Percentiles rank a stretch among this genome's conserved stretches.
Conservation (phyloP, 1,140 invertebrate genomes). For the Cyclina sinensis region DNA sequence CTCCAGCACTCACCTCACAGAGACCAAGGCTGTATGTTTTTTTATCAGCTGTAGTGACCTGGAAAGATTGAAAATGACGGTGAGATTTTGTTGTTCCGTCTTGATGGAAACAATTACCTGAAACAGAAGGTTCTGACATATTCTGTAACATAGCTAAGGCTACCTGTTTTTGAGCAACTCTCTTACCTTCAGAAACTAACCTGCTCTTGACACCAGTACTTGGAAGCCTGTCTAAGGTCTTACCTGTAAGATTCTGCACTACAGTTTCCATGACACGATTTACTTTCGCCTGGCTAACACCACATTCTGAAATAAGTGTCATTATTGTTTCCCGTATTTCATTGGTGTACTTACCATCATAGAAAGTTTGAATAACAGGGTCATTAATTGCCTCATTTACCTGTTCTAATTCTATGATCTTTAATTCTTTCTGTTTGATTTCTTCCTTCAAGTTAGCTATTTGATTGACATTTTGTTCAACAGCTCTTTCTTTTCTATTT, state of each 20-base stretch:
- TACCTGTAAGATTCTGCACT: conserved; percentile 61
- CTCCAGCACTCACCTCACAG: background rate
- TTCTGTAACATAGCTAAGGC: conserved; percentile 24
- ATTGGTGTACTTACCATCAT: conserved; percentile 54
- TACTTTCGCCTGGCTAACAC: conserved; percentile 49
- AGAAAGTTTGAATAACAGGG: background rate
- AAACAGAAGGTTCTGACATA: background rate
- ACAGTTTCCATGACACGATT: conserved; percentile 55
- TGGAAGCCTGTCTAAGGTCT: conserved; percentile 30
- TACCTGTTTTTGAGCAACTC: conserved; percentile 52
- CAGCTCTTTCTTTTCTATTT: background rate
- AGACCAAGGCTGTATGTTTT: background rate
- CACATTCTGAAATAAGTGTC: conserved; percentile 54
- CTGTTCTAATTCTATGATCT: background rate
- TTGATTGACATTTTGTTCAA: background rate
- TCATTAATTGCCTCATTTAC: background rate
- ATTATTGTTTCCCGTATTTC: conserved; percentile 48
- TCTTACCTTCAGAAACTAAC: conserved; percentile 29
- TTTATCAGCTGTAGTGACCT: conserved; percentile 22
- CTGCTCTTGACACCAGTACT: conserved; percentile 45
- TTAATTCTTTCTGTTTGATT: background rate
- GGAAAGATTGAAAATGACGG: conserved; percentile 42
- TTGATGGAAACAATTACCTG: no score
- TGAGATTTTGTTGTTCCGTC: conserved; percentile 58
- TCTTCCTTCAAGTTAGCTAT: background rate